A percentile compares a stretch with the other conserved stretches of the same genome.
Evolutionary conservation across 2,888 invertebrate genomes (phyloP).

Genomic region (Aphrophora alni): DNA sequence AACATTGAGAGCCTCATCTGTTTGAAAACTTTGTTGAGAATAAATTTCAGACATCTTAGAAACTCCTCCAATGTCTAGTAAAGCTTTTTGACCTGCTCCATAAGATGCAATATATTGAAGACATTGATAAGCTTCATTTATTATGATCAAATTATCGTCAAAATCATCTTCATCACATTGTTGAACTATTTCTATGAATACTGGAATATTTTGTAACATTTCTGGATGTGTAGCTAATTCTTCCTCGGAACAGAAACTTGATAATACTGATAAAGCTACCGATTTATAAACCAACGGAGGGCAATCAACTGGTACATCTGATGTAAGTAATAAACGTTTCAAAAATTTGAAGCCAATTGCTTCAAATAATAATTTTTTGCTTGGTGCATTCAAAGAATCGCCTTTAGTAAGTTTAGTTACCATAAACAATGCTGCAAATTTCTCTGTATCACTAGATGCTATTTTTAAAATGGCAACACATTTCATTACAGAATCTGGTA

Average conservation of each 20-base stretch:
- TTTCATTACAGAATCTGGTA: constrained; percentile 84
- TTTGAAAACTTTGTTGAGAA: constrained; percentile 86
- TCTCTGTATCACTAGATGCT: constrained; percentile 86
- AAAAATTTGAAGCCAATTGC: constrained; percentile 89
- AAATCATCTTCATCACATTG: constrained; percentile 83
- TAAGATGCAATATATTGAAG: constrained; percentile 80
- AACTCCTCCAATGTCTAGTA: constrained; percentile 79
- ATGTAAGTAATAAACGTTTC: constrained; percentile 76
- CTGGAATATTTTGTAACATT: constrained; percentile 82
- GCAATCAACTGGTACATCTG: constrained; percentile 83
- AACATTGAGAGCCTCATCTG: constrained; percentile 85
- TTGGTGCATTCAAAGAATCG: constrained; percentile 74
- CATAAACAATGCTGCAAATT: constrained; percentile 90
- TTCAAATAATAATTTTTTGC: constrained; percentile 84
- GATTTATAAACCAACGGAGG: constrained; percentile 90
- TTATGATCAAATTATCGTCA: constrained; percentile 85
- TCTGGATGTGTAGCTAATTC: constrained; percentile 82
- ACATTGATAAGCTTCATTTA: constrained; percentile 86
- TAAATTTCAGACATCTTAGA: constrained; percentile 86
- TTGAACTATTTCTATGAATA: constrained; percentile 82
- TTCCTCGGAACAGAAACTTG: constrained; percentile 83
- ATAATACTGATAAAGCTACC: constrained; percentile 85
- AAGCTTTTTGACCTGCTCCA: constrained; percentile 78
- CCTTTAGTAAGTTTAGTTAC: constrained; percentile 88
- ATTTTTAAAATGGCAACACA: constrained; percentile 80